phyloP scores from a whole-genome alignment of 1,140 invertebrate species.

The Caenorhabditis briggsae region DNA sequence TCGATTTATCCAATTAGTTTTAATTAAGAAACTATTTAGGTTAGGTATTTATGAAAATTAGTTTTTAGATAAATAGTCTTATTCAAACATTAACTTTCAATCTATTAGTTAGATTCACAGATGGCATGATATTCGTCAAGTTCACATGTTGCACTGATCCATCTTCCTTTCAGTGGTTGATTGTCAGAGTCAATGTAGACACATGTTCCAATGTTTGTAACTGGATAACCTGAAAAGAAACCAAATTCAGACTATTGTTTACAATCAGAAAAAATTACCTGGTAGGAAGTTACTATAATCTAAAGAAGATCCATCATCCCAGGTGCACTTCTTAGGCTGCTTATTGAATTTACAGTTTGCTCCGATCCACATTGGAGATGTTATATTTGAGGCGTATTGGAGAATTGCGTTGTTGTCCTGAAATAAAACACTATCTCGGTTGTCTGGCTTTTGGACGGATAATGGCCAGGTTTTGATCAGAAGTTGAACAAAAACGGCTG shows the following conservation, averaged over 20 bases:
- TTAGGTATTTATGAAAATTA: background rate
- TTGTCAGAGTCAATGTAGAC: background rate
- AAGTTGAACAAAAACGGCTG: too few species aligned
- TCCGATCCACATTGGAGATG: slow-evolving; percentile 22
- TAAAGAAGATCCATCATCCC: slow-evolving; percentile 14
- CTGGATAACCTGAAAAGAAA: slow-evolving; percentile 7
- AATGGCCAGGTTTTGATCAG: background rate
- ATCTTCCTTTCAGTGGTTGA: slow-evolving; percentile 25
- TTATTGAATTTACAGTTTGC: background rate
- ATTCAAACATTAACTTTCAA: background rate
- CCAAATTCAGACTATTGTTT: background rate
- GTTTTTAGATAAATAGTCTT: background rate
- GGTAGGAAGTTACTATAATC: slow-evolving; percentile 22
- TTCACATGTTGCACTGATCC: slow-evolving; percentile 32
- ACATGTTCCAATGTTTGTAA: slow-evolving; percentile 11
- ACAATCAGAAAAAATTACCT: background rate
- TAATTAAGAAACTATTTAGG: background rate
- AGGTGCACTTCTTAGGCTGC: background rate
- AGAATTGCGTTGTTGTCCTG: background rate
- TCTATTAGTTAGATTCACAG: background rate
- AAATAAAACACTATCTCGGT: background rate
- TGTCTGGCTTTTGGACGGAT: background rate
- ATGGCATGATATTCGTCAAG: slow-evolving; percentile 29
- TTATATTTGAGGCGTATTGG: background rate
- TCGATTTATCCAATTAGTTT: background rate